Base-by-base conservation (phyloP, 2,888 invertebrate species). In the Calameuta filiformis region DNA sequence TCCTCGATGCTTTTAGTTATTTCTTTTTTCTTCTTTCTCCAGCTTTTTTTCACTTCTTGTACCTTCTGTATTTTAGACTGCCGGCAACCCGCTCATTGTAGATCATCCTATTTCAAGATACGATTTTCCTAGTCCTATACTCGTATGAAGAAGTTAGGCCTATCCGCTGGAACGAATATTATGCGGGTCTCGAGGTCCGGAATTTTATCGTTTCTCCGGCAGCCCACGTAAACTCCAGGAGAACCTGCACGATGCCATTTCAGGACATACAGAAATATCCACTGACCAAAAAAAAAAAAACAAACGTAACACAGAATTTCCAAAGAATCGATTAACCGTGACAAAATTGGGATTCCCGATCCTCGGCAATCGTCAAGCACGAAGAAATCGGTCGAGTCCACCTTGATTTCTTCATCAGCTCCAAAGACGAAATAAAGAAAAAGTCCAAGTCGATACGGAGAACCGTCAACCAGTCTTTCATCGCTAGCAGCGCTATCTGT, bases 371-470 rank as follows among this genome's bases (percentile, higher is more conserved):
- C 15, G 1, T 40, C 68, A 30, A 68, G 56, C 75, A 35, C 34
- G 31, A 30, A 35, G 79, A 75, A 68, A 71, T 69, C 69, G 56
- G 33, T 56, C 33, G 75, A 75, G 79, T 80, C 74, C 73, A 74
- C 78, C 74, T 68, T 79, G 80, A 81, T 80, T 81, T 82, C 80
- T 83, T 83, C 80, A 81, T 83, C 81, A 73, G 79, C 73, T 76
- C 77, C 40, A 12, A 68, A 77, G 68, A 78, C 68, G 71, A 75
- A 69, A 73, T 35, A 76, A 75, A 77, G 76, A 81, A 80, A 81
- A 80, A 68, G 73, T 34, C 76, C 37, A 56, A 71, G 15, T n/a
- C 73, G n/a, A 23, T 56, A 56, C 23, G 35, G 30, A 40, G 68
- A 77, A 75, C 68, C 23, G 56, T 56, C 56, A 23, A 56, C 56